Base-by-base conservation (phyloP, 2,797 vertebrate species). In the Heliangelus exortis region DNA sequence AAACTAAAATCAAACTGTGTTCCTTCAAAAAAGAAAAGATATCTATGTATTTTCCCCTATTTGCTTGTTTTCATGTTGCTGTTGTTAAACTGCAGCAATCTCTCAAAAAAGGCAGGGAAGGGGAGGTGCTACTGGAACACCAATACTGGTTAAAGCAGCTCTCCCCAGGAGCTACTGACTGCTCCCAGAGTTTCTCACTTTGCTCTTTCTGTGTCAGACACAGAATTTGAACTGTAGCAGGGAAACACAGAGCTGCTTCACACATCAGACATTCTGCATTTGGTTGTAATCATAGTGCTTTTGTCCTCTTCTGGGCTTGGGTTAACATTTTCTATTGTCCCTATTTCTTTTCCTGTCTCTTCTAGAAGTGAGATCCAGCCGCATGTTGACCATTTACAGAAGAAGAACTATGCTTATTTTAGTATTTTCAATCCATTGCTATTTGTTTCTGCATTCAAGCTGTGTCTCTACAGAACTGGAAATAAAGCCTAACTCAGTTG, bases 391-490 rank as follows among this genome's bases (percentile, higher is more conserved):
- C 26, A 29, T 41, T 25, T 68, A 43, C 59, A n/a, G 59, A n/a
- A 89, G 51, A 81, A 83, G 15, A 69, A 90, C 86, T 87, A 89
- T 39, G 48, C 86, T 95, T 96, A 83, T 85, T 94, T 96, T 91
- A 77, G 90, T 95, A 92, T 95, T 96, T 95, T 77, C 96, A 96
- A 79, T 69, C 6, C 90, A 94, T 95, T 73, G 68, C 43, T 69
- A 10, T 79, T 84, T 96, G 87, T 96, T 82, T 80, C 66, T 95
- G 89, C 85, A 94, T 95, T 89, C 88, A 84, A 95, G 86, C 95
- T 96, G 77, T 92, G 84, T 82, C 81, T 96, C 95, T 92, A 94
- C 95, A 96, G 96, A 97, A 97, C 97, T 97, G 97, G 97, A 96
- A 97, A 95, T 97, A 95, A 93, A 86, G 89, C 84, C 89, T 68